These are phyloP conservation scores for Lordiphosa mommai DNA, from an alignment of 1,140 invertebrate genomes.

Conservation along the genomic window DNA sequence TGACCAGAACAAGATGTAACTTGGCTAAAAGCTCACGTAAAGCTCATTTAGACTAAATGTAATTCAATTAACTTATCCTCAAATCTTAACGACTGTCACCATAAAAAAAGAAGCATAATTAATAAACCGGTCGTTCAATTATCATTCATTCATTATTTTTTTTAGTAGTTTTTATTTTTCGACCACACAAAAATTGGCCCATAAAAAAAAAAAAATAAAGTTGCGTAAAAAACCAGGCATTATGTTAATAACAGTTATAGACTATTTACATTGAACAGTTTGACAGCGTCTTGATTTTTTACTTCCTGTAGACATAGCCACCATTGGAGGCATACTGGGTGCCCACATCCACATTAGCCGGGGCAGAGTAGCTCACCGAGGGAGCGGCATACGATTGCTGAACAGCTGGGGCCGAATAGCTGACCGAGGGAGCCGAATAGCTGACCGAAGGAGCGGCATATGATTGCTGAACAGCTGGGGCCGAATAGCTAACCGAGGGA, in stretches of 20 bases:
- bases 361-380: constrained; percentile 33
- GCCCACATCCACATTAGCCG: constrained; percentile 47
- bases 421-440: constrained; percentile 30
- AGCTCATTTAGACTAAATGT: no score
- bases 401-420: constrained; percentile 39
- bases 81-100: neutral
- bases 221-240: constrained; percentile 13
- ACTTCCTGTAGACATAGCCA: constrained; percentile 75
- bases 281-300: constrained; percentile 21
- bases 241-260: neutral
- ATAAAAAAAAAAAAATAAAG: neutral
- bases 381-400: constrained; percentile 44
- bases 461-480: constrained; percentile 12
- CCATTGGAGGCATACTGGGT: constrained; percentile 76
- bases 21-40: no score
- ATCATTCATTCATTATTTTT: neutral
- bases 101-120: neutral
- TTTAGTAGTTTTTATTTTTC: constrained; percentile 2
- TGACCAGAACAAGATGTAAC: no score
- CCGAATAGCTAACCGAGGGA: constrained; percentile 27
- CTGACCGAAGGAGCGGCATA: constrained; percentile 36
- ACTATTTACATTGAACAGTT: constrained; percentile 50
- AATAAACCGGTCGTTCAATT: no score
- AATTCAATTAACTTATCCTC: no score
- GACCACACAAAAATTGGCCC: constrained; percentile 15